A percentile compares a stretch with the other conserved stretches of the same genome.
phyloP scores from a whole-genome alignment of 2,888 invertebrate species.

The Seira ritae region DNA sequence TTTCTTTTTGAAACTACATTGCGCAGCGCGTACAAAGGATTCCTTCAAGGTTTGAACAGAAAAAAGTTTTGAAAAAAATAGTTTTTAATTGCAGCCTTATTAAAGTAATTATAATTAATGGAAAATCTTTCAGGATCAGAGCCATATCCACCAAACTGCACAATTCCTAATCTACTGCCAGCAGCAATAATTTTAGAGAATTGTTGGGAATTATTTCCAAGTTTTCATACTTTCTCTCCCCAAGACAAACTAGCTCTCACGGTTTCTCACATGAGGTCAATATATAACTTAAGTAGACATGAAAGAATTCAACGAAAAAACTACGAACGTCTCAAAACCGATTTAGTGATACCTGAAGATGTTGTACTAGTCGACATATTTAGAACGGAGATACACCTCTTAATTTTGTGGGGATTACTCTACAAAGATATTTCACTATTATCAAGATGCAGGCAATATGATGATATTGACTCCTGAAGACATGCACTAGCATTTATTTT shows the following conservation, averaged over 20 bases:
- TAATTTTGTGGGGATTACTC: conserved; percentile 67
- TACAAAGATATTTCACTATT: conserved; percentile 59
- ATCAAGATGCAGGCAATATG: conserved; percentile 63
- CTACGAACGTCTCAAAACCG: conserved; percentile 50
- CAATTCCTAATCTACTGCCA: conserved; percentile 68
- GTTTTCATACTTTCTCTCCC: conserved; percentile 43
- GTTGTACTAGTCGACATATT: conserved; percentile 67
- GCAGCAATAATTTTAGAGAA: conserved; percentile 69
- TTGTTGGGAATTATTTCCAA: conserved; percentile 61
- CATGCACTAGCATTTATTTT: too few relatives aligned
- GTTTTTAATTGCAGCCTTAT: neutral
- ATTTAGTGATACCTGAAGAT: conserved; percentile 57
- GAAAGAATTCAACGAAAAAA: conserved; percentile 66
- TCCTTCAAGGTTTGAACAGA: conserved; percentile 61
- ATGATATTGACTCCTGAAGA: conserved; percentile 17
- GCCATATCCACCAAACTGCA: conserved; percentile 70
- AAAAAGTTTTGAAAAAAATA: neutral
- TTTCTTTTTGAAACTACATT: conserved; percentile 71
- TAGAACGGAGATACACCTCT: conserved; percentile 67
- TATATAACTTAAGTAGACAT: conserved; percentile 51
- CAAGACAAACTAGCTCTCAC: conserved; percentile 66
- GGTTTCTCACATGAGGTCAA: conserved; percentile 60
- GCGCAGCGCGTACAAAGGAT: conserved; percentile 66
- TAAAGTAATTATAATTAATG: neutral
- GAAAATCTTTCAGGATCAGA: conserved; percentile 61